phyloP scores from a whole-genome alignment of 2,888 invertebrate species.

The Nephrotoma appendiculata region DNA sequence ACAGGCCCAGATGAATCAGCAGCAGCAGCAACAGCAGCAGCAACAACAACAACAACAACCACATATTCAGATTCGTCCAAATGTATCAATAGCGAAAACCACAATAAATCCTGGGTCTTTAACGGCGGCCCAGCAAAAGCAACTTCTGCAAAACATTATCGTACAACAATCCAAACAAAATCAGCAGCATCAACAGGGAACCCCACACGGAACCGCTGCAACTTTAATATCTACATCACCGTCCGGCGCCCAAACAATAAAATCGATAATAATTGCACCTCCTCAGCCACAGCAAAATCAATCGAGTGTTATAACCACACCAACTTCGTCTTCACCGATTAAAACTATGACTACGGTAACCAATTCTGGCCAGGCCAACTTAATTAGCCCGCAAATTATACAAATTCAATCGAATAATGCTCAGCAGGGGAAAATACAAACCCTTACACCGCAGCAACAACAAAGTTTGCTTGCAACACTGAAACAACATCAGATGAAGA shows the following conservation, averaged over 20 bases:
- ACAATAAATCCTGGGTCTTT: constrained; percentile 18
- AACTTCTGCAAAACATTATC: constrained; percentile 22
- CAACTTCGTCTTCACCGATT: constrained; percentile 8
- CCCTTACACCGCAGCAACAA: constrained; percentile 27
- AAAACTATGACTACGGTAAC: constrained; percentile 4
- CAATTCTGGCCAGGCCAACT: constrained; percentile 8
- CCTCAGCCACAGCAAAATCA: constrained; percentile 9
- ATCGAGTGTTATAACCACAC: constrained; percentile 13
- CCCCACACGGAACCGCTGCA: constrained; percentile 7
- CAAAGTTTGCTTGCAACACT: constrained; percentile 27
- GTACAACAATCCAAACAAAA: constrained; percentile 14
- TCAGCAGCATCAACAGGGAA: constrained; percentile 9
- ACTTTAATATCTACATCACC: constrained; percentile 11
- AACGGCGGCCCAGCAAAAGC: constrained; percentile 28
- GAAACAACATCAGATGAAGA: constrained; percentile 20
- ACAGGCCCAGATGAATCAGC: neutral
- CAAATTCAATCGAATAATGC: constrained; percentile 15
- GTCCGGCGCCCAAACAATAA: constrained; percentile 9
- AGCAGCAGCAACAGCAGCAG: constrained; percentile 7
- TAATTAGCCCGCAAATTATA: constrained; percentile 16
- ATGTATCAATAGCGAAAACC: neutral
- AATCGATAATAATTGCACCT: constrained; percentile 18
- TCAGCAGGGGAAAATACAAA: constrained; percentile 19
- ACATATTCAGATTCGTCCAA: neutral
- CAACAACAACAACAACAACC: constrained; percentile 5